Evolutionary conservation across 2,888 invertebrate genomes (phyloP), one percentile per base, ranked within the genome.

Genomic region (Hipparchia semele): DNA sequence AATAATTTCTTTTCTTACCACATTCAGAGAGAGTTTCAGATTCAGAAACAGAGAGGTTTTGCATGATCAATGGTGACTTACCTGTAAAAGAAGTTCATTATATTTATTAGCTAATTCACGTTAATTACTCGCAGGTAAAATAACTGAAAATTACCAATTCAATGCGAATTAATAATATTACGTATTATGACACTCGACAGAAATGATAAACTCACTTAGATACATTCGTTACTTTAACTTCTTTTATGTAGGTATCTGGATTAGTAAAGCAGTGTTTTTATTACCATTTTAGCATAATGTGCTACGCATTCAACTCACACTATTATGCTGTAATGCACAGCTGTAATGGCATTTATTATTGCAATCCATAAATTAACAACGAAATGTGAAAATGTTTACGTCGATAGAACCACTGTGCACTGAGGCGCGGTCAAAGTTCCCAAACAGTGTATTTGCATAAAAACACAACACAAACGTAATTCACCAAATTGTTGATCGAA

Each of bases 401-500:
- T 12, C 62, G 46, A 39, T 39, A 4, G 39, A 39, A 39, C 4
- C 62, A 46, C 1, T 6, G 13, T n/a, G n/a, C 46, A 5, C n/a
- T n/a, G 62, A 10, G n/a, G 39, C 4, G 45, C 13, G 49, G 39
- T 6, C 59, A 33, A 23, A 59, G 33, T 23, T 59, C 23, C 8
- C 45, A 2, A 61, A 61, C 45, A 46, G 7, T 12, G 33, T 51
- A 71, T 73, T 73, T 71, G 68, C 73, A 71, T 73, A 71, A 73
- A 71, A 68, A 73, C 68, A 73, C 68, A 59, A 66, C 68, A 33
- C 23, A 65, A 33, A 33, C 23, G 62, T 53, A 51, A 33, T 2
- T n/a, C 12, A 45, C 46, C 65, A 5, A 33, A 33, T 51, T 51
- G 10, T 6, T 51, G 53, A 3, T 5, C 12, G 6, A 33, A n/a